Percentiles rank a stretch among this genome's conserved stretches.
phyloP scores from a whole-genome alignment of 1,140 invertebrate species.

The Drosophila ogumai region DNA sequence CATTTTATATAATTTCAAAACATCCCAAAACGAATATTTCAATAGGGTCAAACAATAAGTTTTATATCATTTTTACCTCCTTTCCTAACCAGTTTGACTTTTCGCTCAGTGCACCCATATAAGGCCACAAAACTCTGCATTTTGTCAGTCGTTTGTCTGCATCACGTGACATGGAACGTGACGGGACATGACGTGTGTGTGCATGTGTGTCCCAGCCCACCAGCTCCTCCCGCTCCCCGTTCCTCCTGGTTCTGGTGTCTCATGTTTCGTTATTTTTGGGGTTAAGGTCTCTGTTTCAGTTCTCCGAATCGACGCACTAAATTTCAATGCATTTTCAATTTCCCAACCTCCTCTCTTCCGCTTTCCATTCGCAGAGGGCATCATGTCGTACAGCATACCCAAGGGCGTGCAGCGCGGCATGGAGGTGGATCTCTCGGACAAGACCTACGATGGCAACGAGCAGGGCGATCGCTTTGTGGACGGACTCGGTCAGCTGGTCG shows the following conservation, averaged over 20 bases:
- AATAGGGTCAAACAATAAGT: background rate
- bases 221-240: background rate
- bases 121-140: slow-evolving; percentile 14
- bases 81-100: too few relatives aligned
- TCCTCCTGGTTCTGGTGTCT: slow-evolving; percentile 7
- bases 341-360: slow-evolving; percentile 46
- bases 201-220: slow-evolving; percentile 1
- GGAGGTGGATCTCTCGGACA: slow-evolving; percentile 94
- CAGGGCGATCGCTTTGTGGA: slow-evolving; percentile 89
- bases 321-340: slow-evolving; percentile 33
- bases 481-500: slow-evolving; percentile 96
- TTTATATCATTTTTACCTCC: background rate
- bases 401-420: slow-evolving; percentile 92
- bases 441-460: slow-evolving; percentile 96
- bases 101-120: slow-evolving; percentile 16
- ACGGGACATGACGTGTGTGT: slow-evolving; percentile 43
- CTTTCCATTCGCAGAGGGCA: slow-evolving; percentile 88
- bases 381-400: slow-evolving; percentile 93
- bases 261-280: slow-evolving; percentile 56
- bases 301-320: slow-evolving; percentile 51
- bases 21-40: too few relatives aligned
- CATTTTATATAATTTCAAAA: too few relatives aligned
- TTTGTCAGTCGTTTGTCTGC: slow-evolving; percentile 74
- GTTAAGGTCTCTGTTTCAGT: slow-evolving; percentile 32
- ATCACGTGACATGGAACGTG: slow-evolving; percentile 52